These are phyloP conservation scores for Listrodromus nycthemerus DNA, from an alignment of 2,888 invertebrate species.

Conservation along the genomic window DNA sequence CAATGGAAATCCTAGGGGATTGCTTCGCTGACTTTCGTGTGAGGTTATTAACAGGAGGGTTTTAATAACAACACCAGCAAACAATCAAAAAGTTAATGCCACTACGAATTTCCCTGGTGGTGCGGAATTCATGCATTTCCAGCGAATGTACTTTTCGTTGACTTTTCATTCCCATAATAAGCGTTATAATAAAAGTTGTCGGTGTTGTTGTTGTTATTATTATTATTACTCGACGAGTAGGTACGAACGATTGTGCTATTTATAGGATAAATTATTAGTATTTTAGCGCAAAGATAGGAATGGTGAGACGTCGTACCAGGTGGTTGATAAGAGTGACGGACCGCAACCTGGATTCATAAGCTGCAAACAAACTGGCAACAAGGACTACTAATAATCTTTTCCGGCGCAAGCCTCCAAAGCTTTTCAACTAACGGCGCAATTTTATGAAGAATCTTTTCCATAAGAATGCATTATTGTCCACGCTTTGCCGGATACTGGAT, in stretches of 20 bases:
- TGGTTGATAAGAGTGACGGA: conserved; percentile 27
- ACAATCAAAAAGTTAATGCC: conserved; percentile 10
- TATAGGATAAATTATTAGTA: conserved; percentile 21
- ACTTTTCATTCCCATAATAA: no score
- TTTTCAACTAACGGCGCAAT: conserved; percentile 30
- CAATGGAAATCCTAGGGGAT: background rate
- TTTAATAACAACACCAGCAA: background rate
- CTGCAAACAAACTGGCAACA: conserved; percentile 70
- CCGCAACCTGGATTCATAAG: conserved; percentile 61
- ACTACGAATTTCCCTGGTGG: conserved; percentile 28
- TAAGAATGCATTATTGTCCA: conserved; percentile 3
- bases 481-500: conserved; percentile 8
- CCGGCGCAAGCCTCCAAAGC: conserved; percentile 12
- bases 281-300: conserved; percentile 27
- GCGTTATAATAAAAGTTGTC: no score
- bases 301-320: conserved; percentile 30
- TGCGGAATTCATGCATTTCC: background rate
- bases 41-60: background rate
- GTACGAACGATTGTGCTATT: background rate
- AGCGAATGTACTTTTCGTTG: conserved; percentile 14
- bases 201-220: background rate
- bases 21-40: conserved; percentile 1
- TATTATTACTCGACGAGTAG: background rate
- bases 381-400: conserved; percentile 69
- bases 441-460: conserved; percentile 49